Base-by-base conservation (phyloP, 2,113 vertebrate genomes). In the Paramisgurnus dabryanus region DNA sequence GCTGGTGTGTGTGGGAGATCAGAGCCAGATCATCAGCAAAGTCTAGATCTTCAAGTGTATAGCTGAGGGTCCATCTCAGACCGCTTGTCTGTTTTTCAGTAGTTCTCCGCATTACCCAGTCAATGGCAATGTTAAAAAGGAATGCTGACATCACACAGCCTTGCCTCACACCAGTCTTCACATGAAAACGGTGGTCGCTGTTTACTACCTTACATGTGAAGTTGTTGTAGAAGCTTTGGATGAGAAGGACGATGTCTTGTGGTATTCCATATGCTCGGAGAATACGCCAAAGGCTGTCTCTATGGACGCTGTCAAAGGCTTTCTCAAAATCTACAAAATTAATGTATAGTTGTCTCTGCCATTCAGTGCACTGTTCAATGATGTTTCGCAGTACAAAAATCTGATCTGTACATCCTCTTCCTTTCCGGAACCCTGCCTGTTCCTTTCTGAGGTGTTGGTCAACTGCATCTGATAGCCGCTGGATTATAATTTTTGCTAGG, bases 321-420 rank as follows among this genome's bases (percentile, higher is more conserved):
- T 34, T 78, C 17, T 78, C 47, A 6, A 66, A 53, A 5, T 77
- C 22, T 3, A 66, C 3, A 0, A 39, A 34, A 27, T 53, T 66
- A 5, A 66, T 11, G 7, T 76, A 40, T 6, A 76, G 58, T 50
- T n/a, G 41, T 7, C 5, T 65, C 9, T 64, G 74, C 45, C 43
- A 66, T 17, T 77, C 60, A 47, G 41, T 64, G 13, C 15, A 47
- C 8, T 60, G 17, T 27, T 76, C 61, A 66, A 9, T 76, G n/a
- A 75, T 75, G 61, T 66, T 40, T 0, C 0, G 1, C 27, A 49
- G 12, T 1, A 9, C 17, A 4, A 66, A 77, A 4, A 66, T 77
- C 41, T 66, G 45, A 3, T 77, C 61, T 6, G 3, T 22, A 34
- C 15, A 66, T 3, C 60, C 22, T 53, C 45, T 66, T 0, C 5